phyloP scores from a whole-genome alignment of 2,888 invertebrate genomes.

The Parelbella ahira region DNA sequence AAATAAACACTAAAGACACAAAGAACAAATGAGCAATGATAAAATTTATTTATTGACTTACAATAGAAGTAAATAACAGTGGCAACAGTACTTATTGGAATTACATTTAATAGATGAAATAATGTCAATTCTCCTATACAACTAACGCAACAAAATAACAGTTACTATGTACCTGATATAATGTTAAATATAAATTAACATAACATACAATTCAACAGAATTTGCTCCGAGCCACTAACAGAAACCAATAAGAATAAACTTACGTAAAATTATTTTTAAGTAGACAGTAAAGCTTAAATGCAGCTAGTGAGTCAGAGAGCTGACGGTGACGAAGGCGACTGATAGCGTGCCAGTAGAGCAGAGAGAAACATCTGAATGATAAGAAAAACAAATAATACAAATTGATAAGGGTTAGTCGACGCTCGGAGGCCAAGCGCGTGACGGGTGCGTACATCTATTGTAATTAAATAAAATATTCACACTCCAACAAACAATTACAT shows the following conservation, averaged over 20 bases:
- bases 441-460: constrained; percentile 17
- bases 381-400: constrained; percentile 37
- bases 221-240: constrained; percentile 28
- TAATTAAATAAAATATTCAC: constrained; percentile 5
- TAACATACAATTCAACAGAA: constrained; percentile 19
- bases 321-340: constrained; percentile 31
- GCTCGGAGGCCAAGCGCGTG: constrained; percentile 28
- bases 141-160: constrained; percentile 21
- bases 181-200: constrained; percentile 16
- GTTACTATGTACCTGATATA: constrained; percentile 16
- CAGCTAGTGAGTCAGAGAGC: constrained; percentile 36
- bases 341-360: too few relatives aligned
- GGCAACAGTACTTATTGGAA: constrained; percentile 8
- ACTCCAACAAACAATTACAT: constrained; percentile 1
- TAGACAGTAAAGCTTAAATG: constrained; percentile 36
- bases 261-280: constrained; percentile 25
- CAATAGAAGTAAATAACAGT: constrained; percentile 26
- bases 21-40: constrained; percentile 28
- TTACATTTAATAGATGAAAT: constrained; percentile 5
- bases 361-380: constrained; percentile 10
- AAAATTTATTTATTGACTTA: constrained; percentile 31
- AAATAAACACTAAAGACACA: constrained; percentile 9
- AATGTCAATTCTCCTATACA: constrained; percentile 15
- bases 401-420: constrained; percentile 43
- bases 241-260: constrained; percentile 28